Base-by-base conservation (phyloP, 2,113 vertebrate genomes). In the Siphamia tubifer region DNA sequence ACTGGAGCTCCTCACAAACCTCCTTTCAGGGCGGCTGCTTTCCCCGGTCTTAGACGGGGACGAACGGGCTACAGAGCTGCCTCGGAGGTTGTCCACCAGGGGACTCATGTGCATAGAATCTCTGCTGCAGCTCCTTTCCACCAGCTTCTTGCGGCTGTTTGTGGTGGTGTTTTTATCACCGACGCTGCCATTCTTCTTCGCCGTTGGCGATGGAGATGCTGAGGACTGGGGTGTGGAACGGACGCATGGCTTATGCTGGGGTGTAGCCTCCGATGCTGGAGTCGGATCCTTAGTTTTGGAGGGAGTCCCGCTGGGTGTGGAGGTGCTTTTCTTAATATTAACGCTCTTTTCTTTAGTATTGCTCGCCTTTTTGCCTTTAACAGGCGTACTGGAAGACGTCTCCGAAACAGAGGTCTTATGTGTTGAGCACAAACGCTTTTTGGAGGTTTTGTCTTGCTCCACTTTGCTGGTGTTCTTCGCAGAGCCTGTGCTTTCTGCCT, bases 81-180 rank as follows among this genome's bases (percentile, higher is more conserved):
- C 89, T 16, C 94, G 84, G 0, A 91, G 75, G 71, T 84, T 94
- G 34, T 96, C 95, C 0, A 91, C 93, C 4, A 90, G 90, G 44
- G 96, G 90, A 56, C 96, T 97, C 6, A 92, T 63, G 80, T 95
- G 93, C 49, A 94, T 92, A 20, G 92, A 95, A 73, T 98, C 96
- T 70, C 94, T 86, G 83, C 94, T 96, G 66, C 77, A 92, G 85
- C 92, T 95, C 74, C 92, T 86, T 5, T 99, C 98, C 0, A 94
- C 88, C 77, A 94, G 90, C 73, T 93, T 91, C 67, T 89, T 94
- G 74, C 93, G 95, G 55, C 90, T 88, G 1, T 90, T 78, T 1
- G 65, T 21, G 4, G 65, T 21, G 4, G 86, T 42, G 73, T 49
- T 90, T 60, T 89, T 94, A 12, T 91, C 84, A 2, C 88, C 17